Base-by-base conservation (phyloP, 2,113 vertebrate species). In the Crotalus viridis region DNA sequence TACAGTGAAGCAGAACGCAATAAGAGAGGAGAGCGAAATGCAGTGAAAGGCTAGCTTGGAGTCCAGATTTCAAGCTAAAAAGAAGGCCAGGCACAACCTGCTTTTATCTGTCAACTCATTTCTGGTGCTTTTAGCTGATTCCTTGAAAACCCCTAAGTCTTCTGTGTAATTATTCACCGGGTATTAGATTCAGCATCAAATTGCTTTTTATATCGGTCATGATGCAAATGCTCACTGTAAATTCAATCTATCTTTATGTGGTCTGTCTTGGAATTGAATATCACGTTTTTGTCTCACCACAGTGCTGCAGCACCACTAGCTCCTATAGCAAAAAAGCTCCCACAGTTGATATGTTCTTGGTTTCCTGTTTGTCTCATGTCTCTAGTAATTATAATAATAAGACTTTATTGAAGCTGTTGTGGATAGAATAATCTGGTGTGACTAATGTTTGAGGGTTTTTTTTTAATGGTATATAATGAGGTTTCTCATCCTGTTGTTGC, bases 281-380 rank as follows among this genome's bases (percentile, higher is more conserved):
- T 24, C 88, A 46, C 8, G 3, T 46, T 85, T 81, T 92, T 89
- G 48, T 55, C 86, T 92, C 61, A 54, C 28, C 3, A 74, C 48
- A 4, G 19, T 88, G 59, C 8, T 55, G 19, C 54, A 21, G 86
- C 5, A 15, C n/a, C 86, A 64, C 85, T 64, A 69, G 33, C 28
- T 48, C n/a, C 5, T 88, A 12, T 24, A 55, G 57, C 48, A 22
- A n/a, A 92, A 39, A 86, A 52, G 43, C 28, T 88, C 85, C 57
- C 13, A 39, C 59, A 92, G 91, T 43, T 52, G 24, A 81, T 89
- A 39, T 33, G 87, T 81, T 46, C 26, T 81, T 46, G 87, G 52
- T 39, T 56, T 90, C 88, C 88, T 89, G 91, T 90, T 93, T 89
- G 43, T 59, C 69, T 90, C 74, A 39, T 64, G 48, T 59, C 22